Base-by-base conservation (phyloP, 2,888 invertebrate genomes). In the Drosophila cracens region DNA sequence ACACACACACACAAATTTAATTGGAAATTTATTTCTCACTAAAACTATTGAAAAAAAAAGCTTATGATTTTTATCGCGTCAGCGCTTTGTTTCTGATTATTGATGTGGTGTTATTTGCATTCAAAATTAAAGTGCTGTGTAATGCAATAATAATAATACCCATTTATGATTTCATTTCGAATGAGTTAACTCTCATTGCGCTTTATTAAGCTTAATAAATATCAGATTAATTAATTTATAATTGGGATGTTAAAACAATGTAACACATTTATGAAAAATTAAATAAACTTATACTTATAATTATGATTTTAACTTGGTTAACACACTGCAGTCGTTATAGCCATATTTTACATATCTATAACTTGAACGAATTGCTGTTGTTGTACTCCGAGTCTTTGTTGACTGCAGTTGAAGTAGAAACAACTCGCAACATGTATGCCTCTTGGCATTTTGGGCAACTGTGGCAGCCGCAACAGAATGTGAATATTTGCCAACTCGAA, bases 401-500 rank as follows among this genome's bases (percentile, higher is more conserved):
- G 33, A 60, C 43, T 49, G 25, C 51, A 52, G 18, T 10, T 38
- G 43, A 43, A 31, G 43, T 18, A 21, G 31, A 25, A 31, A 29
- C 53, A 43, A 54, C 48, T 59, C 36, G 63, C 43, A 67, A 48
- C 34, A 60, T 52, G 60, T 43, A 29, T 29, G 38, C 38, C n/a
- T n/a, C 27, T 36, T 51, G 34, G 49, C 54, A 25, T 57, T 67
- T 67, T 18, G 16, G 36, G 34, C 65, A 53, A 58, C 61, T 72
- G 49, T 18, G 53, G 54, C 48, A 56, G 60, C 73, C 70, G 34
- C 73, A 78, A 61, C 59, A 54, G 31, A 56, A 64, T 67, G 72
- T 64, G 59, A 77, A 73, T 74, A 79, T 83, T 56, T 63, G 54
- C 40, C 40, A 36, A 57, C 56, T 18, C n/a, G 60, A n/a, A 46